Evolutionary conservation across 2,113 vertebrate species (phyloP), one percentile per base, ranked within the genome.

Genomic region (Gopherus flavomarginatus): DNA sequence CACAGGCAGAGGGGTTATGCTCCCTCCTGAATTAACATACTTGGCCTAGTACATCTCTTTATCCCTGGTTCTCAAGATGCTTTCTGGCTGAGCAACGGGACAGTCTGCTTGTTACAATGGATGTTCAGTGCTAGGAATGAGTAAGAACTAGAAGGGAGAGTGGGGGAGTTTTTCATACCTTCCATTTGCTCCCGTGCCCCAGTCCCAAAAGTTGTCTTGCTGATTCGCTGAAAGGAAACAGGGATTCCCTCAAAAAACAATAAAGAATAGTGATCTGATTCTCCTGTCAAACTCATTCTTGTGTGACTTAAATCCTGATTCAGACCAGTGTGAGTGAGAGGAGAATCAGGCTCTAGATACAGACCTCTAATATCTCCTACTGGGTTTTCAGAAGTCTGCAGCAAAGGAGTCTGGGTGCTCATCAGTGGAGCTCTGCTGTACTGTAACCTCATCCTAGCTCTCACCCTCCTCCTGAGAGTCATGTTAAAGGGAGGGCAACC

Each of bases 241-340:
- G 3, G 13, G 24, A 81, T 80, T 97, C 21, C 52, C 94, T 57
- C 90, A 97, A 96, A 97, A 97, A 97, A 97, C 94, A 96, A 84
- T 90, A 1, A 0, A 90, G 90, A 92, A 91, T 95, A 93, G 89
- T 95, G 96, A 85, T 84, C 92, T 92, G 86, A 89, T 96, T 96
- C 91, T 96, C 90, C 72, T 93, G 8, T 87, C 14, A 1, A 2
- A 1, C 85, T 94, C 5, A 5, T 54, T 89, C 69, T 62, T 85
- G 69, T 13, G 1, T 90, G 92, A 75, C 42, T 96, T 88, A 22
- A 88, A 90, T 86, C 93, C 57, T 59, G 4, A 88, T 84, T 95
- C 62, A 90, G 81, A 52, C 56, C 27, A 38, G 22, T 27, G 19
- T 53, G 78, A 89, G 16, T 1, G 2, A 81, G 47, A 85, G 44